phyloP scores from a whole-genome alignment of 2,797 vertebrate genomes.

The Macroramphosus scolopax region DNA sequence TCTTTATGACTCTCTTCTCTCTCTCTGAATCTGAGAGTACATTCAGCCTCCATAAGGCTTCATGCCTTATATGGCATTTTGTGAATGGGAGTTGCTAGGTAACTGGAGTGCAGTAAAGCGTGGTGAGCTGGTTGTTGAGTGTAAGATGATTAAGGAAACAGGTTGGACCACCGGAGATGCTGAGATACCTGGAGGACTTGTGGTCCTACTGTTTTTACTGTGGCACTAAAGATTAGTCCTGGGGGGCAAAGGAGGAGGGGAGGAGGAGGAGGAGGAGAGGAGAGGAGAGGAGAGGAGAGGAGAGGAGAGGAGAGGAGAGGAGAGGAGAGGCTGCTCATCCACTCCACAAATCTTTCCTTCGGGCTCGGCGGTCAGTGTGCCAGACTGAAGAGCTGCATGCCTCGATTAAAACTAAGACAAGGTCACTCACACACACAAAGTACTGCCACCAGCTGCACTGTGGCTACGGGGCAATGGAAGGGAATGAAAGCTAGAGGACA shows the following conservation, averaged over 20 bases:
- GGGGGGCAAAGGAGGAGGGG: slow-evolving; percentile 32
- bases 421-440: slow-evolving; percentile 33
- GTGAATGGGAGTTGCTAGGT: too few relatives aligned
- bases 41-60: too few relatives aligned
- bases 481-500: slow-evolving; percentile 39
- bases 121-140: too few relatives aligned
- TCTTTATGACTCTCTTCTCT: too few relatives aligned
- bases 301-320: slow-evolving; percentile 18
- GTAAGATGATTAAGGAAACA: too few relatives aligned
- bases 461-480: slow-evolving; percentile 40
- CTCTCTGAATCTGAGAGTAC: too few relatives aligned
- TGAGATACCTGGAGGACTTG: too few relatives aligned
- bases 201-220: too few relatives aligned
- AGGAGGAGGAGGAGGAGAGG: slow-evolving; percentile 42
- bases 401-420: slow-evolving; percentile 50
- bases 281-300: slow-evolving; percentile 9
- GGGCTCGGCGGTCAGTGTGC: slow-evolving; percentile 40
- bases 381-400: slow-evolving; percentile 42
- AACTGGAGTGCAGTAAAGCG: too few relatives aligned
- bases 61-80: too few relatives aligned
- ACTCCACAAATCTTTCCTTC: slow-evolving; percentile 34
- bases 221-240: too few relatives aligned
- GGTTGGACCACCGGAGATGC: too few relatives aligned
- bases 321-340: slow-evolving; percentile 21
- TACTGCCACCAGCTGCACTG: slow-evolving; percentile 39